Conservation (phyloP, 2,888 invertebrate species). For the Thyatira batis region DNA sequence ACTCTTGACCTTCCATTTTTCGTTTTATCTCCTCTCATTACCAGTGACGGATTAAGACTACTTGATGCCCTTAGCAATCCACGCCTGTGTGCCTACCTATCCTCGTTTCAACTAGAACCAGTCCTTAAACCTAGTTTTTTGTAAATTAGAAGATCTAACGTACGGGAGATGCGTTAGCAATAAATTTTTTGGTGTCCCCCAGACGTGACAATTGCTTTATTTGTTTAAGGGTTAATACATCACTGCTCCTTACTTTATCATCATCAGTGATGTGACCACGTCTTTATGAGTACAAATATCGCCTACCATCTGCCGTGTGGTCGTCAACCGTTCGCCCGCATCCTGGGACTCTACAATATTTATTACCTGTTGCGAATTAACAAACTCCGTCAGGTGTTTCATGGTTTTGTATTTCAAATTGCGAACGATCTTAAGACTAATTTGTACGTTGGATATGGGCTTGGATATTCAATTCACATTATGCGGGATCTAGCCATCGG, state of each 20-base stretch:
- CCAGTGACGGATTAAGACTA: no score
- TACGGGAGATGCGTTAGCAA: no score
- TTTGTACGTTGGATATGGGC: conserved; percentile 3
- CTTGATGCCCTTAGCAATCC: no score
- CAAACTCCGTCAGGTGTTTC: conserved; percentile 33
- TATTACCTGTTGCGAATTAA: conserved; percentile 32
- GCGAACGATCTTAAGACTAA: conserved; percentile 5
- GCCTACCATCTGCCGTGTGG: conserved; percentile 8
- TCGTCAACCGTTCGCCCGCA: conserved; percentile 14
- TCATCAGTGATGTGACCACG: conserved; percentile 1
- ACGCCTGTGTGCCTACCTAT: no score
- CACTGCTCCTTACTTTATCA: not conserved
- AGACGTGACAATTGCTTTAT: no score
- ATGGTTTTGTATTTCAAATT: conserved; percentile 12
- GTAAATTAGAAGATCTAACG: no score
- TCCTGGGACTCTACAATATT: conserved; percentile 25
- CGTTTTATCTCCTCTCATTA: no score
- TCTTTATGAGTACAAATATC: conserved; percentile 7
- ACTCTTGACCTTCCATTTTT: not conserved
- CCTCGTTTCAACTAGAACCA: no score
- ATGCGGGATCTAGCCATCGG: not conserved
- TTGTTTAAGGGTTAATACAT: no score
- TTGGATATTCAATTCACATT: not conserved
- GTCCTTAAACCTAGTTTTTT: no score
- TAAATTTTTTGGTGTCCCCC: no score